Conservation (phyloP, 2,113 vertebrate species). For the Phycodurus eques region DNA sequence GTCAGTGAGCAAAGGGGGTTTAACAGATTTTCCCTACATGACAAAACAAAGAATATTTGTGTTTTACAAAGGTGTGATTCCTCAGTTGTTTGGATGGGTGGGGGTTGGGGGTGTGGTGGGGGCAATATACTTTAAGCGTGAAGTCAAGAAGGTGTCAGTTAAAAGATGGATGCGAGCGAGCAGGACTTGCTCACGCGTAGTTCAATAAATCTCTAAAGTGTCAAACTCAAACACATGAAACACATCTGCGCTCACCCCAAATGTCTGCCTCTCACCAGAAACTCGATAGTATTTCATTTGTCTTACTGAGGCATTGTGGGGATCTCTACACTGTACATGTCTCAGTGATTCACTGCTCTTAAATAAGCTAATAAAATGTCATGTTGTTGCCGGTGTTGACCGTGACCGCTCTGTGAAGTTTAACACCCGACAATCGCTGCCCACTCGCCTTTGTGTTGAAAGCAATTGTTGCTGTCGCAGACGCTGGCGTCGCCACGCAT, state of each 20-base stretch:
- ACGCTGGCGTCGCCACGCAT: neutral
- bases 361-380: neutral
- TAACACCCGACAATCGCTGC: neutral
- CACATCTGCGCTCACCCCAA: neutral
- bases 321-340: neutral
- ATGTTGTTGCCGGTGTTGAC: neutral
- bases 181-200: conserved; percentile 37
- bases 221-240: conserved; percentile 5
- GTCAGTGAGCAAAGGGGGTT: no score
- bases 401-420: neutral
- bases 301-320: neutral
- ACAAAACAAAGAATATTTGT: neutral
- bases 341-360: neutral
- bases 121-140: conserved; percentile 14
- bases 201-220: conserved; percentile 29
- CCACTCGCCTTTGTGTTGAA: neutral
- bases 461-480: neutral
- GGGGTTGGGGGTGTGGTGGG: no score
- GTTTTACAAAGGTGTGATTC: neutral
- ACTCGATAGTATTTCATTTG: conserved; percentile 2
- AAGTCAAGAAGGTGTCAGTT: conserved; percentile 5
- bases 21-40: no score
- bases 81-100: neutral
- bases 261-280: neutral
- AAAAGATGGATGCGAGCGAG: conserved; percentile 17